Conservation (phyloP, 1,140 invertebrate species). For the Aphelinus atriplicis region DNA sequence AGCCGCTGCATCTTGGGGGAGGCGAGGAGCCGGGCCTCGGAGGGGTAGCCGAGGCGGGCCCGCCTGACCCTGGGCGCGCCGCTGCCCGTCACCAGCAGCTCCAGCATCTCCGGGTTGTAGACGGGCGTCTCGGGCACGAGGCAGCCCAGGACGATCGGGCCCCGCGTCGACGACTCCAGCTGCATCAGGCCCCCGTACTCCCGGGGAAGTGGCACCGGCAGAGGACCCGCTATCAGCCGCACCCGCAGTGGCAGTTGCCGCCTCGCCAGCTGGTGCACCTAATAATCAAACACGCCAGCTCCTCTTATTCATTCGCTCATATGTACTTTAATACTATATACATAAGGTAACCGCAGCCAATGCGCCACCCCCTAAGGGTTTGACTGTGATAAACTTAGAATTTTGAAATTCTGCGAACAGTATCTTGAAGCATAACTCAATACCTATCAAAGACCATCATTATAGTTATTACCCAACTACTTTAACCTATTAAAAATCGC, state of each 20-base stretch:
- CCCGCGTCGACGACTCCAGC: conserved; percentile 60
- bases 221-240: conserved; percentile 61
- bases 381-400: too few relatives aligned
- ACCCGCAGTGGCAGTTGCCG: conserved; percentile 48
- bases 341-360: too few relatives aligned
- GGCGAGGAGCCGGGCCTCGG: conserved; percentile 59
- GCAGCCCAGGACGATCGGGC: conserved; percentile 63
- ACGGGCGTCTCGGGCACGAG: conserved; percentile 63
- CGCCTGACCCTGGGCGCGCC: conserved; percentile 61
- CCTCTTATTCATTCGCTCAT: too few relatives aligned
- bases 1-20: conserved; percentile 64
- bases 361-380: too few relatives aligned
- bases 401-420: too few relatives aligned
- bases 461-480: too few relatives aligned
- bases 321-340: too few relatives aligned
- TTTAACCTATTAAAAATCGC: too few relatives aligned
- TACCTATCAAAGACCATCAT: too few relatives aligned
- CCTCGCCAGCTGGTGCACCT: conserved; percentile 24
- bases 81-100: conserved; percentile 61
- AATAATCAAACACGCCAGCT: too few relatives aligned
- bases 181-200: conserved; percentile 65
- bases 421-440: too few relatives aligned
- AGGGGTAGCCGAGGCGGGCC: conserved; percentile 62
- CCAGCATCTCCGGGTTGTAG: conserved; percentile 64
- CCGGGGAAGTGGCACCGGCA: conserved; percentile 61